These are phyloP conservation scores for Dryobota labecula DNA, from an alignment of 2,888 invertebrate species.

Conservation along the genomic window DNA sequence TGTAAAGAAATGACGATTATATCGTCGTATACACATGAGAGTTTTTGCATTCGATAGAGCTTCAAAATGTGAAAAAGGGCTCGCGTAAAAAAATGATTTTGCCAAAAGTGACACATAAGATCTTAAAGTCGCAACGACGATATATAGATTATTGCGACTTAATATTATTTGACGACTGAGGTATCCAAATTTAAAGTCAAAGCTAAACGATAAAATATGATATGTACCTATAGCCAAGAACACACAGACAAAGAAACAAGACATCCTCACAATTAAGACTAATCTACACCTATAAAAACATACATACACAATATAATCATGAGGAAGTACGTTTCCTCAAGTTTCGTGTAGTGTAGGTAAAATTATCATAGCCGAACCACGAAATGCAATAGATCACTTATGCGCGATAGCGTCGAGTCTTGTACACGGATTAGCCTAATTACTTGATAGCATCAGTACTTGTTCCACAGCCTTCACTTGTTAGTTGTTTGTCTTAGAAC, in stretches of 20 bases:
- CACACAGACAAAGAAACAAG: background rate
- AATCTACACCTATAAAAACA: slow-evolving; percentile 30
- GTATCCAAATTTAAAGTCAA: too few species aligned
- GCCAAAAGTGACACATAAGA: too few species aligned
- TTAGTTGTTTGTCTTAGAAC: background rate
- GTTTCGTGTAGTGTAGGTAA: slow-evolving; percentile 39
- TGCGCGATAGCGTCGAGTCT: slow-evolving; percentile 25
- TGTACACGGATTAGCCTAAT: slow-evolving; percentile 56
- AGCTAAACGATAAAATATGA: background rate
- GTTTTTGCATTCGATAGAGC: too few species aligned
- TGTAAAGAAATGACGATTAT: too few species aligned
- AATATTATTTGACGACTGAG: background rate
- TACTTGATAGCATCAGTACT: slow-evolving; percentile 53
- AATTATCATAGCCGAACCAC: slow-evolving; percentile 32
- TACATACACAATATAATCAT: slow-evolving; percentile 15
- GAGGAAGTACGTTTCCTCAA: slow-evolving; percentile 53
- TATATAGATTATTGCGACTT: too few species aligned
- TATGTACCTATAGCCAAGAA: background rate
- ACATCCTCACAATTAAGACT: slow-evolving; percentile 15
- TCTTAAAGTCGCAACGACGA: too few species aligned
- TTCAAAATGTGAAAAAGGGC: too few species aligned
- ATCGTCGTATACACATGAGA: too few species aligned
- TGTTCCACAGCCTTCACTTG: background rate
- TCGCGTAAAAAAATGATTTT: too few species aligned
- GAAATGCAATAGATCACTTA: slow-evolving; percentile 38